Evolutionary conservation across 2,888 invertebrate species (phyloP).

Genomic region (Lutraria lutraria): DNA sequence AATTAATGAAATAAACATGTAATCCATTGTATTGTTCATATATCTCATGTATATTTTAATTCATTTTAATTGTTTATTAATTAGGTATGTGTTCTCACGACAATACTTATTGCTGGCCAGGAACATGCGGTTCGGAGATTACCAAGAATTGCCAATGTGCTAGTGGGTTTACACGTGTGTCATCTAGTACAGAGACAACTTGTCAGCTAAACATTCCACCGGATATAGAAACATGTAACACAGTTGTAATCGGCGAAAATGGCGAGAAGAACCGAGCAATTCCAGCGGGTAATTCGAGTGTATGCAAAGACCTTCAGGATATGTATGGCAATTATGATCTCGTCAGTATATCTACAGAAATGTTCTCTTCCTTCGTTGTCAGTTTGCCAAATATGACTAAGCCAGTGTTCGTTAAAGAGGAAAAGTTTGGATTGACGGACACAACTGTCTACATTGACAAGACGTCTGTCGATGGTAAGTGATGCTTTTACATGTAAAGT

Average conservation of each 20-base stretch:
- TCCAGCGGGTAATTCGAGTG: neutral
- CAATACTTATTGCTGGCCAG: conserved; percentile 47
- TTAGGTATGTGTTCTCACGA: conserved; percentile 32
- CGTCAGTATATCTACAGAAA: neutral
- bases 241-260: conserved; percentile 33
- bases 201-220: conserved; percentile 38
- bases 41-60: neutral
- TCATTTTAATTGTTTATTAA: neutral
- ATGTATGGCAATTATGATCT: conserved; percentile 46
- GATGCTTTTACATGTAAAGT: neutral
- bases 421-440: conserved; percentile 46
- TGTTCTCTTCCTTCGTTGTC: conserved; percentile 17
- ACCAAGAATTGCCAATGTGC: conserved; percentile 34
- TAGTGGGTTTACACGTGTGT: conserved; percentile 15
- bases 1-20: neutral
- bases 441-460: conserved; percentile 14
- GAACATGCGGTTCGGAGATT: conserved; percentile 18
- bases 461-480: neutral
- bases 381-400: neutral
- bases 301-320: conserved; percentile 26
- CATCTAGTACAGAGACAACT: conserved; percentile 8
- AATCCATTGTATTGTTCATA: neutral
- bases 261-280: conserved; percentile 27
- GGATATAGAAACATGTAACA: conserved; percentile 24
- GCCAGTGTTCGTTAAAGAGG: neutral